Evolutionary conservation across 2,113 vertebrate genomes (phyloP), one percentile per base, ranked within the genome.

Genomic region (Lonchura striata): DNA sequence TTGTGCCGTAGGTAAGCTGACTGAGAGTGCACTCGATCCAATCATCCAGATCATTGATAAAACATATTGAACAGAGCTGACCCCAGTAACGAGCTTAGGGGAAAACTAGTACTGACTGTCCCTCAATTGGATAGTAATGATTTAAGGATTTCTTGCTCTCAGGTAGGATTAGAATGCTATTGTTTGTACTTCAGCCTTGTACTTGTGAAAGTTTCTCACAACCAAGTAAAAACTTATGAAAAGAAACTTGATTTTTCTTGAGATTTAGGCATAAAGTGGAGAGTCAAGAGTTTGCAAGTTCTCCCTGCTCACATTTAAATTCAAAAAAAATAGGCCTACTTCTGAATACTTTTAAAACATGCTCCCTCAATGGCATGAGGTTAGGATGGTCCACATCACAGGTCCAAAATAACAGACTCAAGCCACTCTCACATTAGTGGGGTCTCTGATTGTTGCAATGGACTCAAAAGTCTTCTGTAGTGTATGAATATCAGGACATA

Each of bases 291-390:
- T 6, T 27, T 49, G 1, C 23, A 82, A 21, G 30, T 42, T 86
- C 7, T 3, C 2, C 15, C 10, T 50, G 9, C 2, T 54, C 6
- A 1, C 3, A 1, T 92, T 54, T 82, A 47, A 53, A 3, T 7
- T 66, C 44, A 15, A 46, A 7, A 22, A 20, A 68, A 37, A n/a
- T 42, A 63, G 13, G 46, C 28, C 18, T 57, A 14, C 4, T 57
- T 77, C 37, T 49, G 31, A 2, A 2, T 65, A 19, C 4, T 28
- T 82, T 70, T 88, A 63, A 91, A 75, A 46, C 2, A 16, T 24
- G 6, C 1, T 65, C 1, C 18, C 31, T 70, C 18, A n/a, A n/a
- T 16, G 24, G 2, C 14, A 24, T 22, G 16, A 75, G 8, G 23
- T 25, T 30, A 53, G 20, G 37, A 82, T 35, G 33, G 42, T 54